phyloP scores from a whole-genome alignment of 2,797 vertebrate species.

The Phrynocephalus guinanensis region DNA sequence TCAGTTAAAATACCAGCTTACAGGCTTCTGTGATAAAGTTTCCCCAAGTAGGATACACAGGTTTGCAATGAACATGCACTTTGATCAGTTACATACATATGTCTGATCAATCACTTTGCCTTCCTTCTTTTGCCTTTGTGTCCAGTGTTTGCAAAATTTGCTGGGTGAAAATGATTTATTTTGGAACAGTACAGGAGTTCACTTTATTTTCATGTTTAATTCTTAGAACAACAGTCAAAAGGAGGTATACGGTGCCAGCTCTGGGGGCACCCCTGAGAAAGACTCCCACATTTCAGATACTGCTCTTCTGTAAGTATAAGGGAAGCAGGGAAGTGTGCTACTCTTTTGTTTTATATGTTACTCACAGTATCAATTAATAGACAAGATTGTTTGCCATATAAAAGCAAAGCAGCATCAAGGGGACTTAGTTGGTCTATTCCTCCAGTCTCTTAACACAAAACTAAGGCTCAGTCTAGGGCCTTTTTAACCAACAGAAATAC shows the following conservation, averaged over 20 bases:
- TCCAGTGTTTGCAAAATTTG: neutral
- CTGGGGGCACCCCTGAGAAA: constrained; percentile 40
- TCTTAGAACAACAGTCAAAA: constrained; percentile 42
- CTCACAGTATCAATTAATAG: neutral
- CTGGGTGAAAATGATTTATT: neutral
- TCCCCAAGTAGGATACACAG: neutral
- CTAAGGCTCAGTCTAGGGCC: neutral
- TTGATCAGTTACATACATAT: neutral
- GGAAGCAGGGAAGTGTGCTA: neutral
- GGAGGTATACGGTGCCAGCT: neutral
- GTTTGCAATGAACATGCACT: neutral
- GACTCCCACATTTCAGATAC: neutral
- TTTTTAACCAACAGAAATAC: neutral
- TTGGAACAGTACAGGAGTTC: neutral
- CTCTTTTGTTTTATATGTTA: neutral
- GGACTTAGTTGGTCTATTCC: neutral
- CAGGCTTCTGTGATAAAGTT: neutral
- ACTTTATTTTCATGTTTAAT: constrained; percentile 38
- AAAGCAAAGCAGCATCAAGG: neutral
- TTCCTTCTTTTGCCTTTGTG: neutral
- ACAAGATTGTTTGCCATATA: neutral
- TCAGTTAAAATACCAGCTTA: neutral
- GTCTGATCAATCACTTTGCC: neutral
- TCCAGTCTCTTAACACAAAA: neutral
- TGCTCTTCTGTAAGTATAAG: constrained; percentile 61